Evolutionary conservation across 2,797 vertebrate genomes (phyloP).

Genomic region (Sebastes nivosus): DNA sequence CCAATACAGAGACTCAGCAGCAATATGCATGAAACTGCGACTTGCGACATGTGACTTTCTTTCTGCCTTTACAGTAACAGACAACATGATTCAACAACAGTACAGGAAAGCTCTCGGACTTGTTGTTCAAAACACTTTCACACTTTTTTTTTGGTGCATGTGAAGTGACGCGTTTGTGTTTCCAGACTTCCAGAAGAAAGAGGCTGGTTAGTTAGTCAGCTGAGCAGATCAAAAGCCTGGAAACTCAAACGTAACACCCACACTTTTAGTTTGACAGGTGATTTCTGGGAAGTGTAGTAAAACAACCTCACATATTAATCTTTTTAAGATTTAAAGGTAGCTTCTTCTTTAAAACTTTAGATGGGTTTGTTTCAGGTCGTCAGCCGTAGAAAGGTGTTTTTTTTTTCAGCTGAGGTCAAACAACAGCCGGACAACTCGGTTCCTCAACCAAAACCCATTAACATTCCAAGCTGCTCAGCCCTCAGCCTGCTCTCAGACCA

Average conservation of each 20-base stretch:
- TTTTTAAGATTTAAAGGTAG: not conserved
- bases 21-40: not conserved
- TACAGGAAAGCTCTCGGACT: not conserved
- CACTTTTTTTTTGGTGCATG: constrained; percentile 1
- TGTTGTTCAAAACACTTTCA: constrained; percentile 13
- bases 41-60: not conserved
- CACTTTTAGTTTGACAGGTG: constrained; percentile 2
- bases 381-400: not conserved
- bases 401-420: constrained; percentile 32
- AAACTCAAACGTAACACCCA: constrained; percentile 25
- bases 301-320: no score
- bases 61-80: constrained; percentile 31
- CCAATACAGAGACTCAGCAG: not conserved
- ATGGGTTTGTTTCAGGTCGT: not conserved
- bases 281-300: constrained; percentile 38
- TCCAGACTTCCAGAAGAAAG: constrained; percentile 45
- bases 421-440: constrained; percentile 34
- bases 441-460: constrained; percentile 62
- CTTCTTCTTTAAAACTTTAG: not conserved
- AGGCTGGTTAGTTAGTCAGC: not conserved
- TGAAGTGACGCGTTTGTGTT: constrained; percentile 39
- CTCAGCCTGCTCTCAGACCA: constrained; percentile 47
- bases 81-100: constrained; percentile 10
- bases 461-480: constrained; percentile 68
- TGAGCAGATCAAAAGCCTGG: constrained; percentile 28